These are phyloP conservation scores for Australoheros scitulus DNA, from an alignment of 2,113 vertebrate genomes.

Conservation along the genomic window DNA sequence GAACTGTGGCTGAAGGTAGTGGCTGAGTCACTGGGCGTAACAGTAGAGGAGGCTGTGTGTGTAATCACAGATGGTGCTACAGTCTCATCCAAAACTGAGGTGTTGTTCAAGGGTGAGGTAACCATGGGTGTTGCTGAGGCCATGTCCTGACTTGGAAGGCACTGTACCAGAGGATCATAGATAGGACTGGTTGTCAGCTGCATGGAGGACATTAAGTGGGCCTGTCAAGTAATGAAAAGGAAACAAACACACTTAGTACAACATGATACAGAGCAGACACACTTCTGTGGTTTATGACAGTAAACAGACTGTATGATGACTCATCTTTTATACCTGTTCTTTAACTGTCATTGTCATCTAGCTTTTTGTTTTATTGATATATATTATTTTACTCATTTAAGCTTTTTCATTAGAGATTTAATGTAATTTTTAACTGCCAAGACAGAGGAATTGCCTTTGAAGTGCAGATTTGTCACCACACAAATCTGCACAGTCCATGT, in stretches of 20 bases:
- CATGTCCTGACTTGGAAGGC: conserved; percentile 58
- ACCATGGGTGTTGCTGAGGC: conserved; percentile 41
- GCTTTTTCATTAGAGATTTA: not conserved
- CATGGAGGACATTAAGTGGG: conserved; percentile 75
- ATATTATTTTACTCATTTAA: not conserved
- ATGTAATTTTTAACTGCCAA: not conserved
- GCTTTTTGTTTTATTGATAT: not conserved
- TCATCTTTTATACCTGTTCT: not conserved
- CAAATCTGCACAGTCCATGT: too few relatives aligned
- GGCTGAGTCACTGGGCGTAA: conserved; percentile 77
- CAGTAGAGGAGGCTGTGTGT: conserved; percentile 84
- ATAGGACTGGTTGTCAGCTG: conserved; percentile 80
- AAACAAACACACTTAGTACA: conserved; percentile 20
- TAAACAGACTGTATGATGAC: not conserved
- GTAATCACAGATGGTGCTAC: conserved; percentile 79
- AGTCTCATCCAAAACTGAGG: conserved; percentile 58
- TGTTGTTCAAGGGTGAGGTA: conserved; percentile 34
- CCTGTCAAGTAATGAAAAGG: conserved; percentile 71
- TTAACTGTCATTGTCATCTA: not conserved
- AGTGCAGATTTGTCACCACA: too few relatives aligned
- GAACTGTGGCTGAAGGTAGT: conserved; percentile 86
- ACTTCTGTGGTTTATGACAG: not conserved
- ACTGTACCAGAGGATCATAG: conserved; percentile 49
- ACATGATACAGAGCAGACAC: not conserved
- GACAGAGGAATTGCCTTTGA: not conserved